Conservation (phyloP, 1,140 invertebrate species). For the Contarinia nasturtii region DNA sequence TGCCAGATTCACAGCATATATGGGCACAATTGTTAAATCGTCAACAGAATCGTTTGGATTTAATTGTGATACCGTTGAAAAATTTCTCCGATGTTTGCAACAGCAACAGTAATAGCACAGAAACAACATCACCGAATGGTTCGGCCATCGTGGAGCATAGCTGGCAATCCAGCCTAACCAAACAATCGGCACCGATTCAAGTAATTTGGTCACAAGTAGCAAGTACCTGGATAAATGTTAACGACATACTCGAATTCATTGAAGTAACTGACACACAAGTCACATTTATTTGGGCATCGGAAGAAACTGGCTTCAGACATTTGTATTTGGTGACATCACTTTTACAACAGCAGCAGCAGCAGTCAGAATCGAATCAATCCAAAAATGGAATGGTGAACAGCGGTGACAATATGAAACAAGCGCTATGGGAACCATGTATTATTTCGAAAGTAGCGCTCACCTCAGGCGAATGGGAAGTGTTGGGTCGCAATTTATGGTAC, state of each 20-base stretch:
- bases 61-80: slow-evolving; percentile 48
- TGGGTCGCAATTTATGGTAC: slow-evolving; percentile 59
- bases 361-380: background rate
- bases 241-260: slow-evolving; percentile 75
- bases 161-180: slow-evolving; percentile 18
- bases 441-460: slow-evolving; percentile 48
- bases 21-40: slow-evolving; percentile 79
- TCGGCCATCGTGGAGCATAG: slow-evolving; percentile 14
- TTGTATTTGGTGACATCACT: slow-evolving; percentile 49
- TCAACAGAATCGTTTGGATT: slow-evolving; percentile 60
- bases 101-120: slow-evolving; percentile 35
- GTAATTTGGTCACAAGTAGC: slow-evolving; percentile 53
- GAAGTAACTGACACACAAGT: slow-evolving; percentile 31
- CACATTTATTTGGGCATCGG: slow-evolving; percentile 80
- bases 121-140: slow-evolving; percentile 26
- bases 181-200: slow-evolving; percentile 19
- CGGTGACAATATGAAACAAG: too few relatives aligned
- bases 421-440: slow-evolving; percentile 22
- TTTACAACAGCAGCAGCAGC: too few relatives aligned
- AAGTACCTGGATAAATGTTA: slow-evolving; percentile 76
- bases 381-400: too few relatives aligned
- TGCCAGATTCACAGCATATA: slow-evolving; percentile 63
- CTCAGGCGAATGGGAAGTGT: slow-evolving; percentile 64
- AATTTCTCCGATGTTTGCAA: slow-evolving; percentile 40
- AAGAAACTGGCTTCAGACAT: slow-evolving; percentile 81